Percentiles rank a stretch among this genome's conserved stretches.
phyloP scores from a whole-genome alignment of 37 sponge, comb jelly and placozoan species.

The Cliona cf. orientalis region DNA sequence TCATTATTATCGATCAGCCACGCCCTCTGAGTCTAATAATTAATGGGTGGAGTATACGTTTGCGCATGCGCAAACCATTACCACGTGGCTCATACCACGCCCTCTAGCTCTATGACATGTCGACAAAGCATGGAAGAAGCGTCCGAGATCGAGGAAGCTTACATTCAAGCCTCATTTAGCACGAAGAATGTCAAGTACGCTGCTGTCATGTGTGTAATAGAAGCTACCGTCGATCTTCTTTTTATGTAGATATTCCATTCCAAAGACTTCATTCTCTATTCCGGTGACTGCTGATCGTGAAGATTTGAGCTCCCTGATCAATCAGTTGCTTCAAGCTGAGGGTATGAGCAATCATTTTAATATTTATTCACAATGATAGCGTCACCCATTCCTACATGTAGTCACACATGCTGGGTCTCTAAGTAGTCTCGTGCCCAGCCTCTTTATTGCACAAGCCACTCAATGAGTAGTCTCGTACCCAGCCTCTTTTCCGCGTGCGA shows the following conservation, averaged over 20 bases:
- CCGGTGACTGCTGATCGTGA: constrained; percentile 40
- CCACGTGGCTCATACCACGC: too few relatives aligned
- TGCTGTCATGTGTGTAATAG: background rate
- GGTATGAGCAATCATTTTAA: background rate
- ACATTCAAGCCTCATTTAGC: constrained; percentile 57
- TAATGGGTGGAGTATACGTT: too few relatives aligned
- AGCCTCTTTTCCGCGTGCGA: too few relatives aligned
- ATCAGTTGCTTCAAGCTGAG: constrained; percentile 46
- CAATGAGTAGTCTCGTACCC: too few relatives aligned
- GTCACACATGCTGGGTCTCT: background rate
- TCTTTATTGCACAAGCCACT: too few relatives aligned
- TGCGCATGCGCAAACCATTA: too few relatives aligned
- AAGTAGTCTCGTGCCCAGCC: too few relatives aligned
- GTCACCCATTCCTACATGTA: background rate
- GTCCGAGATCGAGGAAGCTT: constrained; percentile 13
- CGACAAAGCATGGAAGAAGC: background rate
- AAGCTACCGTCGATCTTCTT: background rate
- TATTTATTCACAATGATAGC: too few relatives aligned
- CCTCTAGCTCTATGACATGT: background rate
- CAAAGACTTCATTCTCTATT: constrained; percentile 72
- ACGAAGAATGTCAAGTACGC: constrained; percentile 34
- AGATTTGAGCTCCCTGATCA: constrained; percentile 42
- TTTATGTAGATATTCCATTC: constrained; percentile 44
- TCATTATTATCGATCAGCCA: too few relatives aligned
- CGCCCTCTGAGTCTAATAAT: too few relatives aligned